Evolutionary conservation across 2,888 invertebrate genomes (phyloP), one percentile per base, ranked within the genome.

Genomic region (Drosophila nigricruria): DNA sequence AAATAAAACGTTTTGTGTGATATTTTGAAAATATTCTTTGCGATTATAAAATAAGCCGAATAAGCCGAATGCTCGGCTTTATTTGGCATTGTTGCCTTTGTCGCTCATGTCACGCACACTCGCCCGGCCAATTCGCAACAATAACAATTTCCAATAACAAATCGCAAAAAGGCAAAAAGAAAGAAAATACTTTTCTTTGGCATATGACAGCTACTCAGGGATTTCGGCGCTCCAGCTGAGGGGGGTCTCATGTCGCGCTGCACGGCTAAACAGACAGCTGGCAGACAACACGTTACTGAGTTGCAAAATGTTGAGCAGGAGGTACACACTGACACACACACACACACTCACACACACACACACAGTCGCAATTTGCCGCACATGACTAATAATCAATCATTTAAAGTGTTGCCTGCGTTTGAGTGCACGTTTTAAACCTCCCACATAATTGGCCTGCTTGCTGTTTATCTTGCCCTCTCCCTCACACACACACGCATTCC

Each of bases 31-130:
- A 77, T 79, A 75, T 69, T 59, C 64, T 68, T 58, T 61, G 66
- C 70, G 84, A 84, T 84, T 84, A 84, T 76, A 86, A 79, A 81
- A 81, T 81, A 86, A 86, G 84, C 75, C 64, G 40, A 73, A 69
- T 61, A 73, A 73, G 77, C 60, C 50, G 50, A 67, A 67, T 62
- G 67, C 69, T 27, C 12, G 14, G 36, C 52, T 67, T 77, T 49
- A 62, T 47, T 58, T 58, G 45, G 5, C 3, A 20, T 38, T 58
- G 58, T 58, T 63, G 60, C 66, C 62, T 73, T 77, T 56, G 42
- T 20, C 52, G 61, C 16, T 47, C 47, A 16, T 75, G 82, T 79
- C 80, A 82, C 75, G 70, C 82, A 68, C 85, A 64, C n/a, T 59
- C 36, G 58, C 59, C 45, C 20, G 34, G 8, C 25, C 42, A n/a